Base-by-base conservation (phyloP, 1,140 invertebrate species). In the Zaprionus davidi region DNA sequence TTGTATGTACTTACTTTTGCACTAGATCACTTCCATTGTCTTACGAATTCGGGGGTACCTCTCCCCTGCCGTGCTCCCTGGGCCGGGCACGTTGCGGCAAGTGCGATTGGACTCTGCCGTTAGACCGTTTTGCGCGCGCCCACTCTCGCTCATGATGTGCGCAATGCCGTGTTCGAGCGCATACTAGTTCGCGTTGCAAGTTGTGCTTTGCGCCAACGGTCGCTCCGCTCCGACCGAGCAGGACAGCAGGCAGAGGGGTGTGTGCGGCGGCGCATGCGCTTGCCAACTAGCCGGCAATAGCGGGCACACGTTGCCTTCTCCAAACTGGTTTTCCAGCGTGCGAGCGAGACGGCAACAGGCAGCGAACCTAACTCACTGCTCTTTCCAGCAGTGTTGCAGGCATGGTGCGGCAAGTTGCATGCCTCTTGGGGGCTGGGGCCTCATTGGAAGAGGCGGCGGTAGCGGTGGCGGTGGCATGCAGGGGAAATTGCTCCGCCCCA, bases 121-220 rank as follows among this genome's bases (percentile, higher is more conserved):
- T 51, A 51, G 46, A 51, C 17, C 46, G 46, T 72, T 76, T 90
- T 76, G 85, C 83, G 90, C 81, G 90, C 81, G 90, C 82, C 86
- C 83, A 90, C 90, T 86, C 90, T 91, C 79, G 86, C 83, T 74
- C 79, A 76, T 82, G 90, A 92, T 92, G 90, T 79, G 81, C 79
- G 82, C 86, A 81, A 87, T 84, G 77, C 86, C 81, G 81, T 79
- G 90, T 88, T 92, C 81, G 83, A 92, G 83, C 86, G 91, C 86
- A 92, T 87, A 92, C 90, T 92, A 92, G 90, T 92, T 90, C 41
- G 81, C 76, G 76, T 82, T 90, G 82, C 83, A 84, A 78, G 79
- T 78, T 85, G 68, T 76, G 69, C 69, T 62, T 59, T 38, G 65
- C 71, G 75, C 67, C 60, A 77, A 79, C 64, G 66, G 62, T 31